Base-by-base conservation (phyloP, 2,113 vertebrate species). In the Amazona guildingii region DNA sequence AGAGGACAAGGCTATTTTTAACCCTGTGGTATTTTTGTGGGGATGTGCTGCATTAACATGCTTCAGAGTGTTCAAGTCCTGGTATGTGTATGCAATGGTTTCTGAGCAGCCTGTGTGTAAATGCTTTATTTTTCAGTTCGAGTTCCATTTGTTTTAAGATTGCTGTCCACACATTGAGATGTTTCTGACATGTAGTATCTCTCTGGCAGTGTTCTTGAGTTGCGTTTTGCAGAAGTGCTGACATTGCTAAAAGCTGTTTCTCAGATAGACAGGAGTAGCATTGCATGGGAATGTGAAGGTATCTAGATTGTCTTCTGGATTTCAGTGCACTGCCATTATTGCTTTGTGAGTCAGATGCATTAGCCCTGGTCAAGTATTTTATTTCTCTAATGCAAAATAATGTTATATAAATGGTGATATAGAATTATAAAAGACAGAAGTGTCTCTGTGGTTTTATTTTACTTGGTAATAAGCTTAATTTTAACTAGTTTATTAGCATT, bases 401-500 rank as follows among this genome's bases (percentile, higher is more conserved):
- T 75, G 43, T 93, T 93, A 86, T 35, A 44, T 78, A 85, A 76
- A 87, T 76, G n/a, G 44, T 20, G 41, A 24, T 83, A 66, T 29
- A 75, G 87, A 90, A 43, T 80, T 66, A 74, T 63, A 86, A 83
- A 92, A 94, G 33, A 49, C 52, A 43, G 37, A 85, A 82, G 17
- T 68, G 31, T 79, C 77, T 91, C 52, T 73, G 48, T 67, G 86
- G 57, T 88, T 88, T 96, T 88, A 94, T 96, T 96, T 95, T 94
- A 84, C 83, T 92, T 95, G 81, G 70, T 97, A 95, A 96, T 95
- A 91, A 89, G 88, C 88, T 62, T 92, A 49, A 84, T 91, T 93
- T 95, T 79, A 87, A 93, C 62, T 78, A 77, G 74, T 94, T 84
- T 89, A 95, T 96, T 96, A 94, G 94, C 94, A 96, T 95, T 96